phyloP scores from a whole-genome alignment of 37 sponge, comb jelly and placozoan species.

The Agelas oroides region DNA sequence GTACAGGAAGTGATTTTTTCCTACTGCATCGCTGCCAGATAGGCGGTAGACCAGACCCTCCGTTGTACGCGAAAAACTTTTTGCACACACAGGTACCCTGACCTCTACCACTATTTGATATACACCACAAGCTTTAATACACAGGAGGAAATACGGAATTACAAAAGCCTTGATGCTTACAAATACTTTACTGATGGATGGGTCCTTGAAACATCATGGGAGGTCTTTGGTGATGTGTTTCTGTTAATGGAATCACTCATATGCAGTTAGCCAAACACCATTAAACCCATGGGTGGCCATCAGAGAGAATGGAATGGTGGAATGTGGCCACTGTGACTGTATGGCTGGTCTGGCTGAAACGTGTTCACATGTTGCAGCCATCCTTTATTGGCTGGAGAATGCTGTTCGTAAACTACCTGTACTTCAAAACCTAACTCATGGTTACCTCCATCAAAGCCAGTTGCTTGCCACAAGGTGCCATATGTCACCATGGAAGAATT shows the following conservation, averaged over 20 bases:
- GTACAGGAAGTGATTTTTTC: too few species aligned
- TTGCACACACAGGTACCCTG: background rate
- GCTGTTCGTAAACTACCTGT: background rate
- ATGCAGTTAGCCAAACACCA: background rate
- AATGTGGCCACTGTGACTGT: slow-evolving; percentile 39
- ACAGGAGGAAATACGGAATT: background rate
- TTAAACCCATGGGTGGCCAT: background rate
- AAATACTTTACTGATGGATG: slow-evolving; percentile 11
- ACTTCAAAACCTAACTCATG: slow-evolving; percentile 25
- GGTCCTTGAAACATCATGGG: background rate
- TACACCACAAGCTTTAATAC: slow-evolving; percentile 7
- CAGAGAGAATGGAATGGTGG: slow-evolving; percentile 4
- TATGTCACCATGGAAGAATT: slow-evolving; percentile 15
- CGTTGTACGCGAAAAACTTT: background rate
- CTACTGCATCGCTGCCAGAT: too few species aligned
- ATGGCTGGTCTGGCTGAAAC: slow-evolving; percentile 57
- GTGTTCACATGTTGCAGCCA: slow-evolving; percentile 49
- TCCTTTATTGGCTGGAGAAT: slow-evolving; percentile 36
- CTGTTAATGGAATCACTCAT: background rate
- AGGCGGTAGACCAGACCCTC: too few species aligned
- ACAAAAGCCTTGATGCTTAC: background rate
- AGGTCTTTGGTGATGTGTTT: background rate
- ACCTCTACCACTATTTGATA: slow-evolving; percentile 1
- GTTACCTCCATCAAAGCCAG: slow-evolving; percentile 25
- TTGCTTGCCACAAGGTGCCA: background rate